These are phyloP conservation scores for Ondatra zibethicus DNA, from an alignment of 2,113 vertebrate genomes.

Conservation along the genomic window DNA sequence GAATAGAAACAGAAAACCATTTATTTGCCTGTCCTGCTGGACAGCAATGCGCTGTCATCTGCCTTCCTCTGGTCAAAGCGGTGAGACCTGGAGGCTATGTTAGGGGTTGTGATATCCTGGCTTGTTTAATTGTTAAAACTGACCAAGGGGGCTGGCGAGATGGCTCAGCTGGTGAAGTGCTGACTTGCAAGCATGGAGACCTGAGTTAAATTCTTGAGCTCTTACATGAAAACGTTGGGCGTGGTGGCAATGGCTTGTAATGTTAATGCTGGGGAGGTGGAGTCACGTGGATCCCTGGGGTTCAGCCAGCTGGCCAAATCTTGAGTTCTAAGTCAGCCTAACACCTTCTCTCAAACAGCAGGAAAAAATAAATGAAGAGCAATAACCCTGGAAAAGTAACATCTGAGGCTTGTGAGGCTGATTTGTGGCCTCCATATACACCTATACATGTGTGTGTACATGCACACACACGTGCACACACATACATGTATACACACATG, in stretches of 20 bases:
- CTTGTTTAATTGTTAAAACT: constrained; percentile 24
- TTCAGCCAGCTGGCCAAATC: neutral
- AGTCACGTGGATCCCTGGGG: neutral
- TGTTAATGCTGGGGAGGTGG: neutral
- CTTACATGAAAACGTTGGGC: too few relatives aligned
- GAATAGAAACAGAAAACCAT: constrained; percentile 48
- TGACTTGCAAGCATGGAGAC: neutral
- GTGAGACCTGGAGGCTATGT: neutral
- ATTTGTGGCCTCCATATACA: neutral
- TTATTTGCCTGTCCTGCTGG: constrained; percentile 23
- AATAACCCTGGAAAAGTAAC: neutral
- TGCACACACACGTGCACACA: too few relatives aligned
- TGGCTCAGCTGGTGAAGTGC: too few relatives aligned
- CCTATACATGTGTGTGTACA: neutral
- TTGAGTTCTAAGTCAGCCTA: neutral
- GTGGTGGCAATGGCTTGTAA: neutral
- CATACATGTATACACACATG: too few relatives aligned
- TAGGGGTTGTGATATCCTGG: neutral
- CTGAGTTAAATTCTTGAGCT: neutral
- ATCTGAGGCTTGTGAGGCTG: neutral
- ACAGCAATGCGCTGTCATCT: neutral
- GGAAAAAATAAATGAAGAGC: neutral
- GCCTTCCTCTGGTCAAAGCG: neutral
- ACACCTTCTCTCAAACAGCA: neutral
- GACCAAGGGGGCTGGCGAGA: neutral